Evolutionary conservation across 2,113 vertebrate genomes (phyloP).

Genomic region (Megaptera novaeangliae): DNA sequence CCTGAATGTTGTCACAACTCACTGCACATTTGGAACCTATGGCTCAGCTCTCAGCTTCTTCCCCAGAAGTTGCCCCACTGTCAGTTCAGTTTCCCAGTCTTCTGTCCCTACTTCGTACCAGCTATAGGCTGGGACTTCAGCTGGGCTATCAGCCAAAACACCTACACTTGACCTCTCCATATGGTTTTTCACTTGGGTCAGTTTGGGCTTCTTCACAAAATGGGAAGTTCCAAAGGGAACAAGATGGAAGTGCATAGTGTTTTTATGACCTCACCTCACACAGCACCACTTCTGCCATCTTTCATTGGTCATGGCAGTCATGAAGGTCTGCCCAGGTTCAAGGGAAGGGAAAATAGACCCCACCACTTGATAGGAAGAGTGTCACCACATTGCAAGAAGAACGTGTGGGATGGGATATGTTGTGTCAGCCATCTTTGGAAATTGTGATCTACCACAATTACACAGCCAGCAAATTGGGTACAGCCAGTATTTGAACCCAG

Average conservation of each 20-base stretch:
- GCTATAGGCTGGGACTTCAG: not conserved
- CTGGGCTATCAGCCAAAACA: not conserved
- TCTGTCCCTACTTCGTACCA: not conserved
- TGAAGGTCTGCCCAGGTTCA: not conserved
- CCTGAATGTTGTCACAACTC: not conserved
- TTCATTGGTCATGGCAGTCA: not conserved
- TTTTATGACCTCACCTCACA: not conserved
- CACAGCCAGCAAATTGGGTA: not conserved
- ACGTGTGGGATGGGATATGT: fast-evolving
- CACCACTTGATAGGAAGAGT: not conserved
- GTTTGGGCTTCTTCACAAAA: not conserved
- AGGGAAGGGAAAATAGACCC: not conserved
- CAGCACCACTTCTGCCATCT: not conserved
- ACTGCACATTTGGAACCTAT: not conserved
- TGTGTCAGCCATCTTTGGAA: not conserved
- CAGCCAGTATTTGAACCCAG: not conserved
- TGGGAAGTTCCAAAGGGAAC: not conserved
- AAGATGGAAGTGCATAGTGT: not conserved
- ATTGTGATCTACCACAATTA: not conserved
- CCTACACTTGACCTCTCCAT: not conserved
- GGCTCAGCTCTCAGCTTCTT: not conserved
- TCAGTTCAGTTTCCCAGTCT: not conserved
- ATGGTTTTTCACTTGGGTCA: not conserved
- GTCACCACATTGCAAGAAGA: not conserved
- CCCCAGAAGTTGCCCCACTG: not conserved